Base-by-base conservation (phyloP, 2,888 invertebrate species). In the Chelonus formosanus region DNA sequence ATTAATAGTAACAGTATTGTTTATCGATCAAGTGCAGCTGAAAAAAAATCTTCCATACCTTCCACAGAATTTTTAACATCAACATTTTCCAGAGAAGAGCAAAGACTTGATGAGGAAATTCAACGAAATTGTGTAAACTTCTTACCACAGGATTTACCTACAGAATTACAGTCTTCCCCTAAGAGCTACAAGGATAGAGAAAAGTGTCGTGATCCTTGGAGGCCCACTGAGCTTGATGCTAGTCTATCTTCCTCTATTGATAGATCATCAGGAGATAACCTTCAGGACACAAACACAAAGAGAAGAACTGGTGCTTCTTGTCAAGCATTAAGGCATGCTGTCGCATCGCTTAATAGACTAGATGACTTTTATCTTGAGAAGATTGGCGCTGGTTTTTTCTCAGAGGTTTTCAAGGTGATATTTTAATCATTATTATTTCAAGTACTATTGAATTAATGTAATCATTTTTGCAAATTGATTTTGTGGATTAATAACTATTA, bases 361-460 rank as follows among this genome's bases (percentile, higher is more conserved):
- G 97, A 97, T 86, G 97, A 98, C 87, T 97, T 98, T 85, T 88
- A 91, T 74, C 90, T 92, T 83, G 96, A 96, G 85, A 94, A 94
- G 86, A 94, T 98, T 79, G 98, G 97, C 56, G 89, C 92, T 59
- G 98, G 98, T 71, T 98, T 98, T 87, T 98, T 97, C 87, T 97
- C 97, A 3, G 96, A 97, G 87, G 97, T 98, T 70, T 97, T 94
- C 86, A 97, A 97, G 93, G 98, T 97, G 87, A 88, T 20, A 20
- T 20, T 20, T 20, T 20, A 20, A 20, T 20, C 20, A 20, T 20
- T 20, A 20, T 20, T 20, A 20, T 20, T 20, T 2, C 20, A 20
- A 20, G 20, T 20, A 20, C 20, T 2, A 20, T 20, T 20, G 2
- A 20, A 20, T 20, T 20, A 20, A 20, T 2, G 2, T 2, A 20